phyloP scores from a whole-genome alignment of 2,888 invertebrate species.

The Seira ritae region DNA sequence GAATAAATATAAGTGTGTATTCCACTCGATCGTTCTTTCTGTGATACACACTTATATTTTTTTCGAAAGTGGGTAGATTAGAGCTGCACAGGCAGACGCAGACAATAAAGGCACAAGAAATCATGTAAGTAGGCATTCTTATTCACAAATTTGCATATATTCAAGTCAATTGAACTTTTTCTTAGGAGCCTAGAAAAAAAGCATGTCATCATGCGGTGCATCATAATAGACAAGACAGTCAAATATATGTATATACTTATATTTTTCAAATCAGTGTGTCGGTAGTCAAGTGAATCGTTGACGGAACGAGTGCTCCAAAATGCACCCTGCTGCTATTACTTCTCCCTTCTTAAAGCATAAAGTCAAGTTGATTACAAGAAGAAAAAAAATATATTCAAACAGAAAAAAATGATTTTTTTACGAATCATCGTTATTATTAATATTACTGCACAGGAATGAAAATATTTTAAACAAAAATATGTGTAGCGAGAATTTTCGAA shows the following conservation, averaged over 20 bases:
- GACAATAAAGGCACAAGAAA: no score
- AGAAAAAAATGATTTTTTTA: neutral
- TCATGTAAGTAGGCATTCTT: no score
- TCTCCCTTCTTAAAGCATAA: conserved; percentile 6
- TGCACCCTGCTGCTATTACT: conserved; percentile 46
- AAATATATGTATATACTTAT: no score
- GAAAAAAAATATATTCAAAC: neutral
- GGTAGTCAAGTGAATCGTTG: conserved; percentile 33
- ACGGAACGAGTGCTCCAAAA: conserved; percentile 33
- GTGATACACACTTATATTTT: no score
- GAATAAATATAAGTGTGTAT: no score
- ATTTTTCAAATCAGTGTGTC: conserved; percentile 33
- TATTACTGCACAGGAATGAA: no score
- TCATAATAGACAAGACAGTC: neutral
- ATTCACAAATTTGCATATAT: neutral
- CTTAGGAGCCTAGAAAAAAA: neutral
- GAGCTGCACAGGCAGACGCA: no score
- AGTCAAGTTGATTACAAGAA: neutral
- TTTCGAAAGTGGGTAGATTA: no score
- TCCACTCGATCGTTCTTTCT: no score
- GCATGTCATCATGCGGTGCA: conserved; percentile 16
- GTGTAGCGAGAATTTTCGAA: no score
- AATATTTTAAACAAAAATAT: no score
- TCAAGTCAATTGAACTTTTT: neutral
- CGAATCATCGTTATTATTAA: neutral